phyloP scores from a whole-genome alignment of 2,888 invertebrate genomes.

The Lochmaea capreae region DNA sequence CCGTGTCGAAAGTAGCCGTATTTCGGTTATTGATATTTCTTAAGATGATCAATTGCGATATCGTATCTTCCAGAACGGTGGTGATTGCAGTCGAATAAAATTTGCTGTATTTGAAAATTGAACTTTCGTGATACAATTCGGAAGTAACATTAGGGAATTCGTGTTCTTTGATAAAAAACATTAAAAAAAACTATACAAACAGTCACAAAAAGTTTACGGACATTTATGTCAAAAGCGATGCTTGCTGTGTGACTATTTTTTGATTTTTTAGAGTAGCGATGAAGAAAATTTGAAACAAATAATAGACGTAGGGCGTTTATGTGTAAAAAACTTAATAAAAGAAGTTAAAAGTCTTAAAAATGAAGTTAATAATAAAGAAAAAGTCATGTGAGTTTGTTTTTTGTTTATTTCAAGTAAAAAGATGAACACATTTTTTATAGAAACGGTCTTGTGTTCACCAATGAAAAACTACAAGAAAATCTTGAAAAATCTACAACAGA shows the following conservation, averaged over 20 bases:
- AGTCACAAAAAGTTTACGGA: too few species aligned
- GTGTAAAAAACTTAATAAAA: neutral
- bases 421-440: constrained; percentile 36
- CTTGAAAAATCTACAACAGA: constrained; percentile 47
- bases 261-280: neutral
- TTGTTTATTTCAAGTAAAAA: too few species aligned
- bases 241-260: neutral
- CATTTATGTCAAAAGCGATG: neutral
- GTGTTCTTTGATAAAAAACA: neutral
- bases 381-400: constrained; percentile 53
- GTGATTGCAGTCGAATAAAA: constrained; percentile 28
- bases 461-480: constrained; percentile 51
- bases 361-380: constrained; percentile 43
- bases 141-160: neutral
- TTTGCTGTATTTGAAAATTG: neutral
- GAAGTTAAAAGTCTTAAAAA: neutral
- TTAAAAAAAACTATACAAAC: neutral
- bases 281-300: neutral
- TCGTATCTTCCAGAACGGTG: constrained; percentile 44
- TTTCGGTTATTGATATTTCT: constrained; percentile 44
- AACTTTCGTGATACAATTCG: neutral
- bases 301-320: neutral
- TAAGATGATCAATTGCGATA: constrained; percentile 48
- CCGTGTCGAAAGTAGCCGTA: constrained; percentile 16
- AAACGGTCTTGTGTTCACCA: constrained; percentile 48